These are phyloP conservation scores for Hassar affinis DNA, from an alignment of 2,113 vertebrate species.

Conservation along the genomic window DNA sequence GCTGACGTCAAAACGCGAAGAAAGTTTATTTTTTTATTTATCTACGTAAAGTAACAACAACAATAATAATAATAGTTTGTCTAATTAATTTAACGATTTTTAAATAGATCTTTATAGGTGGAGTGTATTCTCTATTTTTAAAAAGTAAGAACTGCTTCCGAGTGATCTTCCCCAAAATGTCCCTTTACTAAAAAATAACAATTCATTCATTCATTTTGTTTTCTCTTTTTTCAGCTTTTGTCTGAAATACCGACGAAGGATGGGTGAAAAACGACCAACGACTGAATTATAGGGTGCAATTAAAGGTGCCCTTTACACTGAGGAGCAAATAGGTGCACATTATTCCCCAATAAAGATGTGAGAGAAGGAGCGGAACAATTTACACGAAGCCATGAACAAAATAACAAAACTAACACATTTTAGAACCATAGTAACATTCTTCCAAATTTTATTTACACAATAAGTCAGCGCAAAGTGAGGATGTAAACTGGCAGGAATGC, in stretches of 20 bases:
- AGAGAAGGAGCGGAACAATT: slow-evolving; percentile 25
- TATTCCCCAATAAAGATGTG: slow-evolving; percentile 1
- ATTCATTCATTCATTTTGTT: not conserved
- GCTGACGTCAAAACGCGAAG: not conserved
- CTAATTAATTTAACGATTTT: not conserved
- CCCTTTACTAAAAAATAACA: not conserved
- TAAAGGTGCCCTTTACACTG: not conserved
- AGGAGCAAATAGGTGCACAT: slow-evolving; percentile 4
- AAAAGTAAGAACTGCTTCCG: not conserved
- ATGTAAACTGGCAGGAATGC: slow-evolving; percentile 81
- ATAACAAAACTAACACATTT: slow-evolving; percentile 72
- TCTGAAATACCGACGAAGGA: not conserved
- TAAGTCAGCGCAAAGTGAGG: slow-evolving; percentile 79
- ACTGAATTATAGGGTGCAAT: slow-evolving; percentile 15
- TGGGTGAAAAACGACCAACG: not conserved
- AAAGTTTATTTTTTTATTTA: not conserved
- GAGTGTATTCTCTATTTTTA: not conserved
- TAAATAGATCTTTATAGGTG: not conserved
- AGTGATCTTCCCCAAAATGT: not conserved
- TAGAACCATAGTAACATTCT: slow-evolving; percentile 77
- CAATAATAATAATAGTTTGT: not conserved
- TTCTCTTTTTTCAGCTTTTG: not conserved
- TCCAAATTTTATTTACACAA: slow-evolving; percentile 88
- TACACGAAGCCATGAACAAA: slow-evolving; percentile 41
- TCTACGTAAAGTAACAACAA: not conserved